Evolutionary conservation across 2,113 vertebrate species (phyloP).

Genomic region (Takifugu flavidus): DNA sequence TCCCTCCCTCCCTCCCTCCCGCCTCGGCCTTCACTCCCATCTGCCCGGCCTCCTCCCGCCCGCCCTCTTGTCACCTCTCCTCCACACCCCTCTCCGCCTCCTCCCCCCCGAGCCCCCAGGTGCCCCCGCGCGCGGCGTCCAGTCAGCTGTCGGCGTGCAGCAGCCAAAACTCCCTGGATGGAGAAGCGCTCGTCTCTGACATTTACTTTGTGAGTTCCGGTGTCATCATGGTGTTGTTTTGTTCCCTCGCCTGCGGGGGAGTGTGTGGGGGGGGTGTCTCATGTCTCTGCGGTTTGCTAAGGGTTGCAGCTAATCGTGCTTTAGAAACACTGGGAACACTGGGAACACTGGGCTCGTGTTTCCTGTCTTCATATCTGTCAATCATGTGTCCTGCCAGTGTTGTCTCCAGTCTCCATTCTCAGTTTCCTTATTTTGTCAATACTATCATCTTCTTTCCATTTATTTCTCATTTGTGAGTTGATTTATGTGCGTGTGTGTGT

Average conservation of each 20-base stretch:
- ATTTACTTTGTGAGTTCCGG: conserved; percentile 95
- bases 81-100: conserved; percentile 63
- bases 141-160: conserved; percentile 86
- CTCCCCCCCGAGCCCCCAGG: conserved; percentile 53
- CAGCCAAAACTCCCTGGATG: conserved; percentile 88
- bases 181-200: conserved; percentile 84
- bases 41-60: conserved; percentile 28
- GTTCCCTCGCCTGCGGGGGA: background rate
- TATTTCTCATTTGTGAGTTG: conserved; percentile 28
- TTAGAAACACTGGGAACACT: no score
- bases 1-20: conserved; percentile 34
- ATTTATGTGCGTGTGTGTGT: conserved; percentile 34
- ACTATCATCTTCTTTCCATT: conserved; percentile 5
- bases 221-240: background rate
- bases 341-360: conserved; percentile 17
- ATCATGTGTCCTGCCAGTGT: conserved; percentile 53
- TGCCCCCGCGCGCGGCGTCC: conserved; percentile 48
- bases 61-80: conserved; percentile 38
- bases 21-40: conserved; percentile 60
- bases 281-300: background rate
- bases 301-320: no score
- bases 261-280: conserved; percentile 43
- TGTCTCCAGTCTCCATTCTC: conserved; percentile 3
- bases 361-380: conserved; percentile 35
- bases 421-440: no score